Evolutionary conservation across 2,797 vertebrate genomes (phyloP).

Genomic region (Helicolenus hilgendorfi): DNA sequence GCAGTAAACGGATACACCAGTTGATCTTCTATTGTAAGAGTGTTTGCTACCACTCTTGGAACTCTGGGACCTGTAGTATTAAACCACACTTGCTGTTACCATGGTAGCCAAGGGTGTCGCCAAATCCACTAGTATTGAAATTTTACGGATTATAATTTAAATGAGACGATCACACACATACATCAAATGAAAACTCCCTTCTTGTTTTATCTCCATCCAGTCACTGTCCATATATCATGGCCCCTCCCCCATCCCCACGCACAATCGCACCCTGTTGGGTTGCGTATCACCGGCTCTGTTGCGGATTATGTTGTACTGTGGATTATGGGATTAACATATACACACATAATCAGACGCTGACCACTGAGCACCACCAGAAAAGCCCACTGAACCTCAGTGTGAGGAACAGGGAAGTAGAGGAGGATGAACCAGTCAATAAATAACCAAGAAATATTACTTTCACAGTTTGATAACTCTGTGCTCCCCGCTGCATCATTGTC

Average conservation of each 20-base stretch:
- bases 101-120: background rate
- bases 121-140: background rate
- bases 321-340: constrained; percentile 67
- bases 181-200: background rate
- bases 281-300: constrained; percentile 16
- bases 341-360: constrained; percentile 25
- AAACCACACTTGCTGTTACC: background rate
- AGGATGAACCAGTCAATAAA: background rate
- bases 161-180: background rate
- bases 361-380: constrained; percentile 1
- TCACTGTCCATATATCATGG: background rate
- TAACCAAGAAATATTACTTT: background rate
- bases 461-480: background rate
- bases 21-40: background rate
- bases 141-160: background rate
- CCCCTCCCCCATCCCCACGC: background rate
- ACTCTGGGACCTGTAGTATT: background rate
- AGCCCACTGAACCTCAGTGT: background rate
- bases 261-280: background rate
- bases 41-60: background rate
- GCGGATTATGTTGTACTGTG: constrained; percentile 60
- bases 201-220: background rate
- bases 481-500: background rate
- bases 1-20: background rate
- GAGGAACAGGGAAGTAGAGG: background rate